Evolutionary conservation across 2,797 vertebrate species (phyloP).

Genomic region (Amblyraja radiata): DNA sequence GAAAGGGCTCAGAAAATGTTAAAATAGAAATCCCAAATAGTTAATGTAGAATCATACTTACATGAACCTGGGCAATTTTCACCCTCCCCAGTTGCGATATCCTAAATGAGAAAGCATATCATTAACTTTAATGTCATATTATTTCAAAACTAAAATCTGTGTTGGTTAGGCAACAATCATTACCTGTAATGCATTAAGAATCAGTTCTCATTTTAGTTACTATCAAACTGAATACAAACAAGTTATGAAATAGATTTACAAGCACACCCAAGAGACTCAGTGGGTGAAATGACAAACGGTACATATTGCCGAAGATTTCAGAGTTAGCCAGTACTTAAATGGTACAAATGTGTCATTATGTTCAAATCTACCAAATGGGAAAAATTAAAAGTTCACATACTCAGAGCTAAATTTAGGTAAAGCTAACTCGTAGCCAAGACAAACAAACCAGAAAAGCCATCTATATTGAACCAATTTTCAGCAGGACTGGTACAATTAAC

Average conservation of each 20-base stretch:
- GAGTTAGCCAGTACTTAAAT: not conserved
- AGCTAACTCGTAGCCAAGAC: not conserved
- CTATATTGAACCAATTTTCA: not conserved
- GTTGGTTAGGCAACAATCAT: not conserved
- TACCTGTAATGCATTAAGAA: not conserved
- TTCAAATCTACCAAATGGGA: not conserved
- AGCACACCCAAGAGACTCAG: not conserved
- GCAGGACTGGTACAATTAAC: not conserved
- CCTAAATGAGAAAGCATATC: not conserved
- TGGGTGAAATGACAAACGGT: not conserved
- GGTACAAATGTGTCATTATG: not conserved
- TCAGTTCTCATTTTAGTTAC: not conserved
- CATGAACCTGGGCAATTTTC: conserved; percentile 14
- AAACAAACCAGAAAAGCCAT: not conserved
- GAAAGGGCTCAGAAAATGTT: no score
- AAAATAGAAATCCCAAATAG: not conserved
- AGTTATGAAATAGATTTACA: not conserved
- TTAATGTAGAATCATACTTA: conserved; percentile 21
- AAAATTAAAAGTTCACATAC: not conserved
- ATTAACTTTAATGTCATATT: not conserved
- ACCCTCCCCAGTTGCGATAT: not conserved
- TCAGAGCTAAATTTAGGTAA: not conserved
- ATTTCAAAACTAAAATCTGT: not conserved
- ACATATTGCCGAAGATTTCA: not conserved
- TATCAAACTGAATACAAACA: not conserved